Conservation (phyloP, 2,797 vertebrate species). For the Melanotaenia boesemani region DNA sequence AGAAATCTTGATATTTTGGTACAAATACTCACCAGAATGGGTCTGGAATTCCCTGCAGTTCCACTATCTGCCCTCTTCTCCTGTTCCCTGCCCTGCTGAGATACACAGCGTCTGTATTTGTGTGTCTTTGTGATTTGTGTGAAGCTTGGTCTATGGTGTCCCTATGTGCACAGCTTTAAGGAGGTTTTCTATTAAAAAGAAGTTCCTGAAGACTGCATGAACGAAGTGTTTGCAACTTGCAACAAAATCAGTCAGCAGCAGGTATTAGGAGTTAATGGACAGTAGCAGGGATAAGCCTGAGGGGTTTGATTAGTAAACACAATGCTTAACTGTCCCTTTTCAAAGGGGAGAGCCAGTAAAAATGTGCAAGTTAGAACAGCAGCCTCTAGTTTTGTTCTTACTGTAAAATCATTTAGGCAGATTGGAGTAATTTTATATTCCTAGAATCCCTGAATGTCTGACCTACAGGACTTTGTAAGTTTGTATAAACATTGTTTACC, state of each 20-base stretch:
- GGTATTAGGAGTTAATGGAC: slow-evolving; percentile 58
- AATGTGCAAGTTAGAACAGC: neutral
- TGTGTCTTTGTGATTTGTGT: slow-evolving; percentile 9
- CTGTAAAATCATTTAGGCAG: neutral
- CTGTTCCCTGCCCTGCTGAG: slow-evolving; percentile 63
- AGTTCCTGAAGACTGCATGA: slow-evolving; percentile 22
- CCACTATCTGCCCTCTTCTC: slow-evolving; percentile 38
- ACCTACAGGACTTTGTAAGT: neutral
- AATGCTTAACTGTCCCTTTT: slow-evolving; percentile 33
- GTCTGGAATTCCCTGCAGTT: slow-evolving; percentile 42
- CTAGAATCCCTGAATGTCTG: neutral
- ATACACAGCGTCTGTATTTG: slow-evolving; percentile 49
- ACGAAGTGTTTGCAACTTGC: slow-evolving; percentile 53
- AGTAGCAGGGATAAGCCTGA: slow-evolving; percentile 28
- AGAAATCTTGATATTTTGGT: neutral
- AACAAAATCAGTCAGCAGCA: slow-evolving; percentile 66
- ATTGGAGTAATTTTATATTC: neutral
- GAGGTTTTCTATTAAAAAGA: slow-evolving; percentile 6
- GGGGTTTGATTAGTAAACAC: slow-evolving; percentile 64
- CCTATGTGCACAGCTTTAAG: slow-evolving; percentile 8
- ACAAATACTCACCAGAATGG: slow-evolving; percentile 75
- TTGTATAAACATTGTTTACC: neutral
- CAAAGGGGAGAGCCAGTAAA: neutral
- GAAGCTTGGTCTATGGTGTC: slow-evolving; percentile 14
- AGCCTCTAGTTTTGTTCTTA: neutral